Conservation (phyloP, 2,797 vertebrate species). For the Cyclopterus lumpus region DNA sequence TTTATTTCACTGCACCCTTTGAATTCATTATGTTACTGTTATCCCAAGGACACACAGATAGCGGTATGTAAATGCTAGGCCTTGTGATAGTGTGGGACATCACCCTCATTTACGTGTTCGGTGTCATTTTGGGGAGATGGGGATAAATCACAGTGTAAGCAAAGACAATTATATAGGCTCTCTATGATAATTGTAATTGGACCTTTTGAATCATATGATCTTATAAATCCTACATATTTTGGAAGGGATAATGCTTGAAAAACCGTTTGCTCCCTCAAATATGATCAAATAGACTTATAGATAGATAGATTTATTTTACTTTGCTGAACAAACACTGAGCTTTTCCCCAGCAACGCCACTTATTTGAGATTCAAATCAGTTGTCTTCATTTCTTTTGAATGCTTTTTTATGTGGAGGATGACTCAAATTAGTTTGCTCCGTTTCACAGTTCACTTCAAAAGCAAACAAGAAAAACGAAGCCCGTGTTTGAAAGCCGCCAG, state of each 20-base stretch:
- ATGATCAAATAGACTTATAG: slow-evolving; percentile 50
- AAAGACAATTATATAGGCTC: slow-evolving; percentile 68
- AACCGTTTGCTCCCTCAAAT: slow-evolving; percentile 52
- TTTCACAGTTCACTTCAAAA: slow-evolving; percentile 29
- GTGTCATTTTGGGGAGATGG: slow-evolving; percentile 51
- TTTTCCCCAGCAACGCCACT: slow-evolving; percentile 15
- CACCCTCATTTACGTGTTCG: slow-evolving; percentile 64
- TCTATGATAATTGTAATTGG: slow-evolving; percentile 63
- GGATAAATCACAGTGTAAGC: slow-evolving; percentile 60
- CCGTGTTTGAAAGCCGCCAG: slow-evolving; percentile 7
- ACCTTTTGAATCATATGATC: slow-evolving; percentile 66
- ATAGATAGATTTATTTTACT: slow-evolving; percentile 55
- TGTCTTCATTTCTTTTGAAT: slow-evolving; percentile 23
- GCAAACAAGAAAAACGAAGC: slow-evolving; percentile 4
- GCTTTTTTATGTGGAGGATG: slow-evolving; percentile 11
- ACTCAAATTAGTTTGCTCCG: slow-evolving; percentile 28
- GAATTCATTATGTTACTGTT: slow-evolving; percentile 34
- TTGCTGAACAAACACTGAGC: slow-evolving; percentile 43
- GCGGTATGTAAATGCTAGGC: slow-evolving; percentile 40
- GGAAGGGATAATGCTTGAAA: slow-evolving; percentile 33
- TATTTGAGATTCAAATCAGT: slow-evolving; percentile 48
- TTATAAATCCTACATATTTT: slow-evolving; percentile 56
- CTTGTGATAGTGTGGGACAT: slow-evolving; percentile 45
- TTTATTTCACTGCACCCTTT: slow-evolving; percentile 16
- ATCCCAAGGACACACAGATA: slow-evolving; percentile 44